A percentile compares a stretch with the other conserved stretches of the same genome.
Evolutionary conservation across 1,140 invertebrate genomes (phyloP).

Genomic region (Nixonia krombeini): DNA sequence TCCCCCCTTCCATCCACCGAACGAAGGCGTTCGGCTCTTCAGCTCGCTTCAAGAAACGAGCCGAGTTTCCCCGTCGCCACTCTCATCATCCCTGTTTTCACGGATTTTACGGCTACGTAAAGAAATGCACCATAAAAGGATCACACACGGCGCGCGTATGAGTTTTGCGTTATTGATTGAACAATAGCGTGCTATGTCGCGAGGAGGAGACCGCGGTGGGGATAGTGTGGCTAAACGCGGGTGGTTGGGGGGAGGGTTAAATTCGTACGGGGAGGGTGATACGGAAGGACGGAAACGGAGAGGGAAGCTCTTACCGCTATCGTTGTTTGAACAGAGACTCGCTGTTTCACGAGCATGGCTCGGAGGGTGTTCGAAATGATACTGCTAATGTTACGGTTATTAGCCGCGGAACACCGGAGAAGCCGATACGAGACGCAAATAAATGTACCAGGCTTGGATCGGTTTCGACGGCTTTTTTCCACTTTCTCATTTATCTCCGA

Average conservation of each 20-base stretch:
- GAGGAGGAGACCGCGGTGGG: constrained; percentile 23
- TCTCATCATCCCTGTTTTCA: too few relatives aligned
- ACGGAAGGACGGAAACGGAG: constrained; percentile 35
- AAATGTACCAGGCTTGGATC: too few relatives aligned
- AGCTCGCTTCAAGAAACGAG: background rate
- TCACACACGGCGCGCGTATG: constrained; percentile 4
- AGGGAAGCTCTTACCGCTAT: constrained; percentile 66
- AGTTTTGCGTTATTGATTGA: constrained; percentile 47
- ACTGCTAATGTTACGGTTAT: constrained; percentile 60
- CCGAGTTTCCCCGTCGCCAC: too few relatives aligned
- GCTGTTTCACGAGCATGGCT: constrained; percentile 63
- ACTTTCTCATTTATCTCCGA: background rate
- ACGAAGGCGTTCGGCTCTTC: background rate
- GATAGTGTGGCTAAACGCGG: background rate
- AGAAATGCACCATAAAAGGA: background rate
- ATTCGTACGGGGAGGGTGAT: constrained; percentile 25
- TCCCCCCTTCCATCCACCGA: too few relatives aligned
- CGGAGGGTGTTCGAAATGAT: constrained; percentile 58
- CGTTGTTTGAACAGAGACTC: constrained; percentile 71
- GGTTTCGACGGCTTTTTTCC: too few relatives aligned
- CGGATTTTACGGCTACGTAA: constrained; percentile 6
- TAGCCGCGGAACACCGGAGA: constrained; percentile 38
- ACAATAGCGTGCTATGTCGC: constrained; percentile 32
- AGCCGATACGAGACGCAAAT: too few relatives aligned
- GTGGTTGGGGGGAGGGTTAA: constrained; percentile 13